Conservation (phyloP, 2,113 vertebrate genomes). For the Caretta caretta region DNA sequence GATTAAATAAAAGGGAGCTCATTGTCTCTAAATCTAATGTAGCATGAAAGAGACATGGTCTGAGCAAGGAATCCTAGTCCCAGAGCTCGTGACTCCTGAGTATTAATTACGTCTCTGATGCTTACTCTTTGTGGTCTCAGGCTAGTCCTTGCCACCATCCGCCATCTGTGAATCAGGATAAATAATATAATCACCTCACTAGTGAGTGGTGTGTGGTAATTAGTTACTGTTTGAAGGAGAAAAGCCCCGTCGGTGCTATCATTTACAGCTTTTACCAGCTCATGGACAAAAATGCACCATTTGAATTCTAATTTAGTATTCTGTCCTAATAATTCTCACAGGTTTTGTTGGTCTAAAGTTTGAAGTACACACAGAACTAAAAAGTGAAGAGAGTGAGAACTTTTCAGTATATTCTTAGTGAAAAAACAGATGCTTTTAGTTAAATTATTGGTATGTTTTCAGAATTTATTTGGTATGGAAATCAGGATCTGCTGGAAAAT, state of each 20-base stretch:
- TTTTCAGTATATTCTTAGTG: not conserved
- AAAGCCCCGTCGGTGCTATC: not conserved
- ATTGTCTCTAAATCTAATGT: not conserved
- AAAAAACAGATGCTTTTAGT: not conserved
- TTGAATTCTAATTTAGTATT: not conserved
- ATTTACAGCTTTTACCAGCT: conserved; percentile 31
- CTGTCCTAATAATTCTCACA: not conserved
- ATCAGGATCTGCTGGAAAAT: not conserved
- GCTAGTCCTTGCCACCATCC: conserved; percentile 43
- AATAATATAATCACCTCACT: not conserved
- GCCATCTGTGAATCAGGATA: not conserved
- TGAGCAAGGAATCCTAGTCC: not conserved
- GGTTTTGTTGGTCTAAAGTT: not conserved
- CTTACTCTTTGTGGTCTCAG: not conserved
- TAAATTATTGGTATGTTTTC: not conserved
- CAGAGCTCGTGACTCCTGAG: conserved; percentile 7
- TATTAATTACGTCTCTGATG: not conserved
- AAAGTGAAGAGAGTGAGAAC: not conserved
- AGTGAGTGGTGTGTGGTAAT: conserved; percentile 27
- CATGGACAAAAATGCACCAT: not conserved
- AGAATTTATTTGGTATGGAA: not conserved
- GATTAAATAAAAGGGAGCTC: not conserved
- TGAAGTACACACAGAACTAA: not conserved
- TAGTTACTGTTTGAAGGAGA: not conserved
- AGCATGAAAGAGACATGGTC: conserved; percentile 6